Percentiles rank a stretch among this genome's conserved stretches.
Evolutionary conservation across 2,888 invertebrate genomes (phyloP).

Genomic region (Subacronicta megacephala): DNA sequence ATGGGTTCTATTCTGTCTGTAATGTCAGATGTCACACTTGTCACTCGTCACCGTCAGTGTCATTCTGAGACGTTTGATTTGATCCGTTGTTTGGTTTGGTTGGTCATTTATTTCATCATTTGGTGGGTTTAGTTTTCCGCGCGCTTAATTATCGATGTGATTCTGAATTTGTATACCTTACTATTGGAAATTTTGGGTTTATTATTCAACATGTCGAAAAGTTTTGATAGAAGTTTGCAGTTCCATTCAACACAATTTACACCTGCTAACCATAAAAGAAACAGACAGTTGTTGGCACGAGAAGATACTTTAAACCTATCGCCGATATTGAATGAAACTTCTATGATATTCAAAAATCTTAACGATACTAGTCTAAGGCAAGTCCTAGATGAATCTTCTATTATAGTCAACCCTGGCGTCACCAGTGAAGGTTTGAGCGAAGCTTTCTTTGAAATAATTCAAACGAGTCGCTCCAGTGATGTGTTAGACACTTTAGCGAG

Average conservation of each 20-base stretch:
- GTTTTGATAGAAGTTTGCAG: constrained; percentile 73
- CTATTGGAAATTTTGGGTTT: not conserved
- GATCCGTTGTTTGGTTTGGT: too few species aligned
- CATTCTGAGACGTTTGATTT: too few species aligned
- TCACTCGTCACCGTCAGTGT: too few species aligned
- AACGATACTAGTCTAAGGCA: constrained; percentile 85
- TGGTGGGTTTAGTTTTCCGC: constrained; percentile 10
- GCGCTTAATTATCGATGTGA: constrained; percentile 5
- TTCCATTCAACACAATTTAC: constrained; percentile 79
- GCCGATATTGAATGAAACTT: constrained; percentile 85
- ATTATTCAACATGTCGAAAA: constrained; percentile 62
- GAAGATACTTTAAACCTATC: constrained; percentile 84
- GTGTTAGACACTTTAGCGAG: constrained; percentile 90
- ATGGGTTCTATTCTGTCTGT: too few species aligned
- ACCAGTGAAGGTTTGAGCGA: constrained; percentile 79
- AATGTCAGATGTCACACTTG: too few species aligned
- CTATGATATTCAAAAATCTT: constrained; percentile 82
- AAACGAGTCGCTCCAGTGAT: constrained; percentile 82
- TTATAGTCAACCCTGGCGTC: constrained; percentile 70
- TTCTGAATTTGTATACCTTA: constrained; percentile 9
- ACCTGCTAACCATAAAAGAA: constrained; percentile 76
- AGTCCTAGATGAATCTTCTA: constrained; percentile 82
- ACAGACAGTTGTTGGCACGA: constrained; percentile 73
- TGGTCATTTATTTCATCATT: too few species aligned
- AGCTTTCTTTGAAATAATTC: constrained; percentile 85